Conservation (phyloP, 2,888 invertebrate genomes). For the Neocrepidodera transversa region DNA sequence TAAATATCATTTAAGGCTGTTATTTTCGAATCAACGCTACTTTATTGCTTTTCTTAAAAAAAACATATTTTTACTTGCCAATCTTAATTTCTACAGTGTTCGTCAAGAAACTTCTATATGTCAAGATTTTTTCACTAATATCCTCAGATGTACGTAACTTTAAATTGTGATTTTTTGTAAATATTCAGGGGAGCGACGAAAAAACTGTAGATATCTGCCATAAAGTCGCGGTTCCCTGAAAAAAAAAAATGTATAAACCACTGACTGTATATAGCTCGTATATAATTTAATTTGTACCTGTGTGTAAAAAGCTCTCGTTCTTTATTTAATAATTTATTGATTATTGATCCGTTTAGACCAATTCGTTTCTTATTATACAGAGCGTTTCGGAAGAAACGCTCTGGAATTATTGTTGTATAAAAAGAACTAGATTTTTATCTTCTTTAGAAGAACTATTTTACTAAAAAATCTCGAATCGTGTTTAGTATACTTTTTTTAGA, state of each 20-base stretch:
- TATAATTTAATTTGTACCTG: conserved; percentile 36
- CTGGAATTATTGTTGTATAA: conserved; percentile 34
- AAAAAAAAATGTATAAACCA: conserved; percentile 34
- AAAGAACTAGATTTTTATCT: conserved; percentile 35
- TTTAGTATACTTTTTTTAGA: conserved; percentile 53
- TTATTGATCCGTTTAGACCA: conserved; percentile 32
- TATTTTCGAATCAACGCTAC: too few relatives aligned
- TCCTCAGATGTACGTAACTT: conserved; percentile 54
- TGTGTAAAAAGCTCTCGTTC: conserved; percentile 34
- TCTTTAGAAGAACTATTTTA: conserved; percentile 35
- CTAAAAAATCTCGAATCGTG: conserved; percentile 31
- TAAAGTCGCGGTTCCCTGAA: conserved; percentile 17
- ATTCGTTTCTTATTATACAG: conserved; percentile 28
- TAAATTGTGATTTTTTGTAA: conserved; percentile 60
- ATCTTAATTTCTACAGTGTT: too few relatives aligned
- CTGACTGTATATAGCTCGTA: conserved; percentile 43
- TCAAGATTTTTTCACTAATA: conserved; percentile 16
- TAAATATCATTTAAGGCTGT: too few relatives aligned
- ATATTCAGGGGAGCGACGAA: conserved; percentile 36
- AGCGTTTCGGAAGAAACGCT: not conserved
- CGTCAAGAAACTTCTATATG: conserved; percentile 2
- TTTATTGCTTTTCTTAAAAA: too few relatives aligned
- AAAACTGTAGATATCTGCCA: conserved; percentile 40
- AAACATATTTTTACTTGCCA: too few relatives aligned
- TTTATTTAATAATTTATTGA: conserved; percentile 27